Conservation (phyloP, 2,113 vertebrate genomes). For the Tupaia tana region DNA sequence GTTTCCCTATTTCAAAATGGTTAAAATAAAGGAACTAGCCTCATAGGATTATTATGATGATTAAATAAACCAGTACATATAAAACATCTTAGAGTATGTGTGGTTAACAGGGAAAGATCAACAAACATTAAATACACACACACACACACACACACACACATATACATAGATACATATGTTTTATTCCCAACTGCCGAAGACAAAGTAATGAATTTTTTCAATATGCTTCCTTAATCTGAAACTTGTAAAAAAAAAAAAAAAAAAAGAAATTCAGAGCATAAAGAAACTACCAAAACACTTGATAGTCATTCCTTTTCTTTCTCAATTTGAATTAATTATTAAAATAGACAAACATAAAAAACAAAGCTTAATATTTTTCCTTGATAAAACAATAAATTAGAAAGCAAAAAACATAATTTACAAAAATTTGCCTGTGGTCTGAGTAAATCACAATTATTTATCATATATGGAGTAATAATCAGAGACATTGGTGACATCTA, state of each 20-base stretch:
- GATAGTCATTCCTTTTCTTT: not conserved
- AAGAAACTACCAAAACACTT: not conserved
- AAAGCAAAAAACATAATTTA: not conserved
- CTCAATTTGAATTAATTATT: not conserved
- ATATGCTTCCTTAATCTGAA: not conserved
- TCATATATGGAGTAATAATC: not conserved
- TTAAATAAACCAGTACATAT: not conserved
- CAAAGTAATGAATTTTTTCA: not conserved
- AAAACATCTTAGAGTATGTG: not conserved
- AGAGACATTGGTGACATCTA: not conserved
- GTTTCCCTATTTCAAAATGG: not conserved
- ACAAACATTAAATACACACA: not conserved
- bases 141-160: not conserved
- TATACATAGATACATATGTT: not conserved
- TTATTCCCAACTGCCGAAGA: not conserved
- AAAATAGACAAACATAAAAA: not conserved
- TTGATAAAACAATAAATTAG: constrained; percentile 13
- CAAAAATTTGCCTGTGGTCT: not conserved
- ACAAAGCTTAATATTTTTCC: not conserved
- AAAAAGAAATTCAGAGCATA: not conserved
- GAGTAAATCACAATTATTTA: not conserved
- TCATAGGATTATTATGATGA: not conserved
- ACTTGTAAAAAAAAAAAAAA: not conserved
- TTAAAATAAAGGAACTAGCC: not conserved
- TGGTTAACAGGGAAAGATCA: not conserved